Conservation (phyloP, 2,113 vertebrate species). For the Papio anubis region DNA sequence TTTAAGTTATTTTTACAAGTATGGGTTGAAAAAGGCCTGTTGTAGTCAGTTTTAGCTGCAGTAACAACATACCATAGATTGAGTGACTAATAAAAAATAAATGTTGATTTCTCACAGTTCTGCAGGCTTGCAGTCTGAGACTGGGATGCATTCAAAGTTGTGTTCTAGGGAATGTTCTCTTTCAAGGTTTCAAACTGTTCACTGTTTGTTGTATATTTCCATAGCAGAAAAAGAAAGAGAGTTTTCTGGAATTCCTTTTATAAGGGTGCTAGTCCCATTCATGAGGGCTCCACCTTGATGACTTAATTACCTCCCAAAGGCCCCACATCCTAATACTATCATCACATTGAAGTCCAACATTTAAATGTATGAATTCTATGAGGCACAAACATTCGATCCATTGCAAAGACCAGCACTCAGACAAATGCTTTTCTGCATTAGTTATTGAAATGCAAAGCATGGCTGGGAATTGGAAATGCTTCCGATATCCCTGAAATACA, state of each 20-base stretch:
- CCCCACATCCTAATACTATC: no score
- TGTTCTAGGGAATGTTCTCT: not conserved
- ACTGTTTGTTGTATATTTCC: not conserved
- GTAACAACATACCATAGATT: not conserved
- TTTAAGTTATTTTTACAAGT: not conserved
- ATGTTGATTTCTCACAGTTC: not conserved
- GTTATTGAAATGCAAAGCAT: not conserved
- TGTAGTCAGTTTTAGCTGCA: not conserved
- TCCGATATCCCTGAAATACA: not conserved
- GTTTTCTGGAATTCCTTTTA: not conserved
- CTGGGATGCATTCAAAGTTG: not conserved
- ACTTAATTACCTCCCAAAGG: not conserved
- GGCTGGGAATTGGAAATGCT: not conserved
- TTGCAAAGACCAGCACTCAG: not conserved
- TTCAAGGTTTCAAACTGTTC: no score
- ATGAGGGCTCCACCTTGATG: not conserved
- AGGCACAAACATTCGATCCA: not conserved
- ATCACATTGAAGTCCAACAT: no score
- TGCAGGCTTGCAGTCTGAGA: not conserved
- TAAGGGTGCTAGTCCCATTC: not conserved
- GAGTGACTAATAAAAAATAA: not conserved
- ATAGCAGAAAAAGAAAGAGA: not conserved
- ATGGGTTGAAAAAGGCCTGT: not conserved
- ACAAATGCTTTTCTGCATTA: not conserved
- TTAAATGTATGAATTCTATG: not conserved